A percentile compares a stretch with the other conserved stretches of the same genome.
phyloP scores from a whole-genome alignment of 2,113 vertebrate genomes.

The Dermatemys mawii region DNA sequence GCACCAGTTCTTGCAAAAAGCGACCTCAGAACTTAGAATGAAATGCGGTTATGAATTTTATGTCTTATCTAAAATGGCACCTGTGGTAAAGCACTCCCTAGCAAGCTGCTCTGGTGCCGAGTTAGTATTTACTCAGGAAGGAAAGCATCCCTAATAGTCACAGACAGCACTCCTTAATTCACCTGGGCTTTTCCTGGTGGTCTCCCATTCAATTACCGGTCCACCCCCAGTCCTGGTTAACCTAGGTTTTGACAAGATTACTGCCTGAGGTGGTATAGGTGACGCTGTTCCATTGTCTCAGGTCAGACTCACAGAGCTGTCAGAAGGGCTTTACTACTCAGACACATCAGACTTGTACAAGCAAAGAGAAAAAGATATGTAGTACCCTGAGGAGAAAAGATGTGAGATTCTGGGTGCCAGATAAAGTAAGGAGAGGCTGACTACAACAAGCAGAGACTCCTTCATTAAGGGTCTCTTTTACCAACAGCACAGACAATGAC shows the following conservation, averaged over 20 bases:
- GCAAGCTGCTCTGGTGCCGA: neutral
- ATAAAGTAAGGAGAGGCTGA: neutral
- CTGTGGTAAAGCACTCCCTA: neutral
- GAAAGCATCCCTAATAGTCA: neutral
- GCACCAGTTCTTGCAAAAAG: neutral
- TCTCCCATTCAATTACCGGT: neutral
- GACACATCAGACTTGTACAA: neutral
- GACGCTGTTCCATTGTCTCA: neutral
- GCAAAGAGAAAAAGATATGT: neutral
- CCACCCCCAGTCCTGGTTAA: neutral
- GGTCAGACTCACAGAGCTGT: neutral
- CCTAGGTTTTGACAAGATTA: neutral
- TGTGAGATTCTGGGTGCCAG: neutral
- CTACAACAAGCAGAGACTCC: neutral
- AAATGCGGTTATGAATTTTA: neutral
- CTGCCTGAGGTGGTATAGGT: neutral
- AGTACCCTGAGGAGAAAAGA: neutral
- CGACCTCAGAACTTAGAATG: neutral
- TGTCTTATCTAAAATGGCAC: neutral
- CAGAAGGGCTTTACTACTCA: neutral
- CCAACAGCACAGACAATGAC: conserved; percentile 17
- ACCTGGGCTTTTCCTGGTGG: neutral
- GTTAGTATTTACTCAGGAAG: neutral
- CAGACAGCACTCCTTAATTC: neutral
- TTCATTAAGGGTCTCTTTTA: neutral